Conservation (phyloP, 2,797 vertebrate species). For the Phoxinus dragarum region DNA sequence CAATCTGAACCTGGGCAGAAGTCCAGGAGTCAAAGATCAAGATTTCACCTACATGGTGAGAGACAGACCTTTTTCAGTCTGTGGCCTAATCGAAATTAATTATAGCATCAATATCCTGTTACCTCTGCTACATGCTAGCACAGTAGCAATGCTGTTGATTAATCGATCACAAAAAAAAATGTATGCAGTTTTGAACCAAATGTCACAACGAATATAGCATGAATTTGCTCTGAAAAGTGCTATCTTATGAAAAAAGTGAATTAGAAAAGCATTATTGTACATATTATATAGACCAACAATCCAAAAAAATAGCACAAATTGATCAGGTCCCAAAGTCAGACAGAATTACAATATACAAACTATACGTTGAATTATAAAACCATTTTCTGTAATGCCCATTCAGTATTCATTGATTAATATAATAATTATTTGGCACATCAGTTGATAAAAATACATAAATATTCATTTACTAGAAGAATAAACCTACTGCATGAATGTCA, state of each 20-base stretch:
- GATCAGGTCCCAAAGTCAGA: too few relatives aligned
- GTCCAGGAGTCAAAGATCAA: neutral
- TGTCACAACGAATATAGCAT: neutral
- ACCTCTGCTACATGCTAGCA: neutral
- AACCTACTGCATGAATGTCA: neutral
- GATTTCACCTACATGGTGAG: slow-evolving; percentile 77
- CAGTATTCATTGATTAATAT: too few relatives aligned
- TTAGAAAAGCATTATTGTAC: neutral
- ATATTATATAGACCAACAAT: too few relatives aligned
- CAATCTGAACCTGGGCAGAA: slow-evolving; percentile 73
- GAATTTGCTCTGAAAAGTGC: neutral
- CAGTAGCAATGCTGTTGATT: neutral
- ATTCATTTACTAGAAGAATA: neutral
- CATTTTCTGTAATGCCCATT: neutral
- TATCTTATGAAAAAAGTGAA: neutral
- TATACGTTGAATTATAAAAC: too few relatives aligned
- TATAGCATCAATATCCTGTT: neutral
- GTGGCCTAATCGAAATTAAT: neutral
- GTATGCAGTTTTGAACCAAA: neutral
- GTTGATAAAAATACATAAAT: neutral
- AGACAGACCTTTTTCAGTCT: slow-evolving; percentile 4
- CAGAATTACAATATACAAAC: too few relatives aligned
- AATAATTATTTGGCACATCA: neutral
- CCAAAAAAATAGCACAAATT: too few relatives aligned
- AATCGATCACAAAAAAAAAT: neutral